These are phyloP conservation scores for Matsumurasca onukii DNA, from an alignment of 1,140 invertebrate species.

Conservation along the genomic window DNA sequence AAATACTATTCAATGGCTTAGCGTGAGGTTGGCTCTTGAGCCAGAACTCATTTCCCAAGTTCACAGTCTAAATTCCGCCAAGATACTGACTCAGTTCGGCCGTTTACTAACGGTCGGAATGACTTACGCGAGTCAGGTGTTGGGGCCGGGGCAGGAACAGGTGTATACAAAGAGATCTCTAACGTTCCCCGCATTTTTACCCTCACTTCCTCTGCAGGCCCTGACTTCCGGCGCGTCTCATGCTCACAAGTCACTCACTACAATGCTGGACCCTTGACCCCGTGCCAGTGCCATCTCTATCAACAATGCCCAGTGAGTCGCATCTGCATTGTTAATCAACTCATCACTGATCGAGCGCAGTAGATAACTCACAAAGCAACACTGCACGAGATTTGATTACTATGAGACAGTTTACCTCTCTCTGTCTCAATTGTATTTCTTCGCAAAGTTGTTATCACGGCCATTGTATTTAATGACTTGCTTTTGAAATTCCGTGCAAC, in stretches of 20 bases:
- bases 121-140: background rate
- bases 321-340: background rate
- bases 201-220: background rate
- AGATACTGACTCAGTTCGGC: no score
- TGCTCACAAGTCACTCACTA: no score
- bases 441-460: background rate
- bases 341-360: background rate
- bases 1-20: no score
- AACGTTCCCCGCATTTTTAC: background rate
- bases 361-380: background rate
- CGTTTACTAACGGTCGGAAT: no score
- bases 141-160: background rate
- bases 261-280: background rate
- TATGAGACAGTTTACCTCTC: background rate
- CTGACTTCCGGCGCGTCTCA: background rate
- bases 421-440: background rate
- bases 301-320: background rate
- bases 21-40: no score
- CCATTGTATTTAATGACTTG: no score
- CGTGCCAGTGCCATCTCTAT: background rate
- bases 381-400: background rate
- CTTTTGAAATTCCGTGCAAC: no score
- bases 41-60: no score
- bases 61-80: no score
- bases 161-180: constrained; percentile 1